phyloP scores from a whole-genome alignment of 2,888 invertebrate genomes.

The Lithophane socia region DNA sequence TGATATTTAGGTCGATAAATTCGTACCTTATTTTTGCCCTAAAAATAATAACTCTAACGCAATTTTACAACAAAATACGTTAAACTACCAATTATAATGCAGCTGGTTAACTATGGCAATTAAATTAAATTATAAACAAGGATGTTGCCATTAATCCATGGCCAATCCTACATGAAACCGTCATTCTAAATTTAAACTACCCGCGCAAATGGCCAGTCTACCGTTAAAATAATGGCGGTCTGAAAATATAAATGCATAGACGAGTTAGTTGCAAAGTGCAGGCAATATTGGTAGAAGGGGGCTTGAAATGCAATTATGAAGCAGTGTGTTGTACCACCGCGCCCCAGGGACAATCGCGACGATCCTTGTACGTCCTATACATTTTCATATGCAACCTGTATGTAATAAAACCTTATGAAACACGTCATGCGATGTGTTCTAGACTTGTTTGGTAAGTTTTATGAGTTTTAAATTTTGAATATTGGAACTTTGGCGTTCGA shows the following conservation, averaged over 20 bases:
- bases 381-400: conserved; percentile 50
- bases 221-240: conserved; percentile 41
- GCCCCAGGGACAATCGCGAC: conserved; percentile 75
- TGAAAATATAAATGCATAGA: conserved; percentile 60
- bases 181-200: conserved; percentile 43
- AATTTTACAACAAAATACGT: background rate
- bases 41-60: background rate
- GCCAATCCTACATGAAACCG: conserved; percentile 3
- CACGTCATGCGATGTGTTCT: conserved; percentile 36
- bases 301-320: conserved; percentile 87
- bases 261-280: conserved; percentile 71
- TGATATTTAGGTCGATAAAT: background rate
- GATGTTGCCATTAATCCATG: background rate
- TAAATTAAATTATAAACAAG: background rate
- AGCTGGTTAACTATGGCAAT: background rate
- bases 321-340: conserved; percentile 74
- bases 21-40: background rate
- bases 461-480: conserved; percentile 43
- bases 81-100: background rate
- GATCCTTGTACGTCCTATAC: conserved; percentile 62
- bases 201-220: conserved; percentile 32
- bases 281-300: conserved; percentile 81
- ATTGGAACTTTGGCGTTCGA: conserved; percentile 29
- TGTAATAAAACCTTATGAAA: conserved; percentile 51
- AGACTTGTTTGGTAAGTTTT: conserved; percentile 37